A percentile compares a stretch with the other conserved stretches of the same genome.
phyloP scores from a whole-genome alignment of 2,888 invertebrate species.

The Synanthedon myopaeformis region DNA sequence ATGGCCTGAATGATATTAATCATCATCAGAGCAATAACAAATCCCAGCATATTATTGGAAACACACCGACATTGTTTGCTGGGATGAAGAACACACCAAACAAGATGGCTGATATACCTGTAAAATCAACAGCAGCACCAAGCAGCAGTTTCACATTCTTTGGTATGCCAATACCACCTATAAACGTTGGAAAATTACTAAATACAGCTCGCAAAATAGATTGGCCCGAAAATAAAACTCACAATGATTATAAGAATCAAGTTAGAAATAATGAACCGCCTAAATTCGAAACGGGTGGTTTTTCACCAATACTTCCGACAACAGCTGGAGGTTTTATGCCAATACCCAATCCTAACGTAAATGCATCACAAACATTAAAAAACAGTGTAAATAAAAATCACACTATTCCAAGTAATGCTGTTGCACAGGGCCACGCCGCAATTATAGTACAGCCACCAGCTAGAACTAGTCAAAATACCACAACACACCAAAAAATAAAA shows the following conservation, averaged over 20 bases:
- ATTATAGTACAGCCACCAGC: slow-evolving; percentile 29
- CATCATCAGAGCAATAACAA: slow-evolving; percentile 31
- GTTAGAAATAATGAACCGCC: slow-evolving; percentile 57
- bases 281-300: slow-evolving; percentile 80
- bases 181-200: slow-evolving; percentile 78
- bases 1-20: slow-evolving; percentile 39
- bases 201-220: slow-evolving; percentile 58
- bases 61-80: slow-evolving; percentile 67
- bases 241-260: slow-evolving; percentile 40
- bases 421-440: slow-evolving; percentile 16
- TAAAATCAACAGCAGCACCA: slow-evolving; percentile 53
- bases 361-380: slow-evolving; percentile 24
- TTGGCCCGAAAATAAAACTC: slow-evolving; percentile 46
- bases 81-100: slow-evolving; percentile 38
- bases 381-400: slow-evolving; percentile 23
- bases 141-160: slow-evolving; percentile 83
- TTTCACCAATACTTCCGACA: slow-evolving; percentile 80
- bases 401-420: slow-evolving; percentile 24
- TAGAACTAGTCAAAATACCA: slow-evolving; percentile 32
- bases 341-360: slow-evolving; percentile 51
- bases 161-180: slow-evolving; percentile 81
- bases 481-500: slow-evolving; percentile 48
- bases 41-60: slow-evolving; percentile 63
- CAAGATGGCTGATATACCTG: slow-evolving; percentile 29
- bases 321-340: slow-evolving; percentile 81